Conservation (phyloP, 2,797 vertebrate genomes). For the Cossypha niveicapilla region DNA sequence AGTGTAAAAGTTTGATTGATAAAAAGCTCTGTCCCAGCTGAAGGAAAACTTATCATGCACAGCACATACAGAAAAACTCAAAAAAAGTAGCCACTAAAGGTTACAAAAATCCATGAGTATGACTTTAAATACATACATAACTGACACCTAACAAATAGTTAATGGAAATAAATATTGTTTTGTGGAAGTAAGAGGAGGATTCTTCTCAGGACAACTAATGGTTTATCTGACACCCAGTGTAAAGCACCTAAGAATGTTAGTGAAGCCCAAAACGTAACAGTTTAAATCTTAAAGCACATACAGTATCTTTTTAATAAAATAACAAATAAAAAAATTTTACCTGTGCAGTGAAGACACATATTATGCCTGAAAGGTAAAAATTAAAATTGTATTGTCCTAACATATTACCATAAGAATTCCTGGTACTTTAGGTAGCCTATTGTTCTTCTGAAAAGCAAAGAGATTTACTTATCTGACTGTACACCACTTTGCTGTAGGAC, state of each 20-base stretch:
- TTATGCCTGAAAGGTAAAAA: background rate
- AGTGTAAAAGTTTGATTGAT: background rate
- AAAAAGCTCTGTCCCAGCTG: background rate
- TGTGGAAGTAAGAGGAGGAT: background rate
- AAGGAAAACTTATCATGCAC: background rate
- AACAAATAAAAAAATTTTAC: background rate
- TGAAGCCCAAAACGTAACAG: background rate
- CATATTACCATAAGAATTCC: background rate
- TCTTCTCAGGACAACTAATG: background rate
- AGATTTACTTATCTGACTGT: background rate
- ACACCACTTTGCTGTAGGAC: background rate
- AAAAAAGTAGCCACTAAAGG: background rate
- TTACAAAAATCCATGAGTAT: background rate
- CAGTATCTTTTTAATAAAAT: background rate
- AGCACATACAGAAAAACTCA: fast-evolving
- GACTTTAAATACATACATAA: background rate
- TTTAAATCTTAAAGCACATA: background rate
- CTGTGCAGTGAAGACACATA: background rate
- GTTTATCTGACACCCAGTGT: background rate
- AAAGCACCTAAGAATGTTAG: background rate
- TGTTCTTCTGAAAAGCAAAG: background rate
- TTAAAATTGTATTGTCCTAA: background rate
- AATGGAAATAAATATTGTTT: background rate
- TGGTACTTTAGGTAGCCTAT: background rate
- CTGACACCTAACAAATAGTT: background rate